Evolutionary conservation across 2,888 invertebrate genomes (phyloP), one percentile per base, ranked within the genome.

Genomic region (Melanotus villosus): DNA sequence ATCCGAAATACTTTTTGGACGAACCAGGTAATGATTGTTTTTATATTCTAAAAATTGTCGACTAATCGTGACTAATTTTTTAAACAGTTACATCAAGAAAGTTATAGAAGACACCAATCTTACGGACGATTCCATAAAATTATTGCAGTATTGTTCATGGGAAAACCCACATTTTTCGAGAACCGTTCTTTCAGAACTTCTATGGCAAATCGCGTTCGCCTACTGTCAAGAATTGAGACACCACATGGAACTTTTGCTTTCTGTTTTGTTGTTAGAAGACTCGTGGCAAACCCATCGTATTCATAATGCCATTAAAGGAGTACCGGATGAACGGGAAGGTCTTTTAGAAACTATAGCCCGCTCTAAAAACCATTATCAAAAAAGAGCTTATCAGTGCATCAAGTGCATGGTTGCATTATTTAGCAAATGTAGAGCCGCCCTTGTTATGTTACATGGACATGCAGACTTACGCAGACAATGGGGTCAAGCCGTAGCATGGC

Each of bases 231-330:
- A 98, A 84, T 88, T 98, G 82, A 89, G 96, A 50, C 95, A 97
- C 75, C 96, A 97, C 84, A 92, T 97, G 41, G 98, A 98, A 83
- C 89, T 97, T 65, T 87, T 98, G 65, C 87, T 95, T 38, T 93
- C 94, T 70, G 91, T 98, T 85, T 86, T 98, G 76, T 87, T 96
- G 47, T 90, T 98, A 82, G 97, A 97, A 80, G 98, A 98, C 84
- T 95, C 95, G 19, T 98, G 98, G 98, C 98, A 98, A 83, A 92
- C 93, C 76, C 96, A 96, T 84, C 90, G 98, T 77, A 93, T 98
- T 81, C 95, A 95, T 81, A 96, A 96, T 82, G 97, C 96, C 10
- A 90, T 98, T 50, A 96, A 96, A 88, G 98, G 94, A 85, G 89
- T 92, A 52, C 92, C 92, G 2, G 93, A 94, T 72, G 94, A 97